Evolutionary conservation across 64 coral and sea anemone species (phyloP).

Genomic region (Dendrophyllia cribrosa): DNA sequence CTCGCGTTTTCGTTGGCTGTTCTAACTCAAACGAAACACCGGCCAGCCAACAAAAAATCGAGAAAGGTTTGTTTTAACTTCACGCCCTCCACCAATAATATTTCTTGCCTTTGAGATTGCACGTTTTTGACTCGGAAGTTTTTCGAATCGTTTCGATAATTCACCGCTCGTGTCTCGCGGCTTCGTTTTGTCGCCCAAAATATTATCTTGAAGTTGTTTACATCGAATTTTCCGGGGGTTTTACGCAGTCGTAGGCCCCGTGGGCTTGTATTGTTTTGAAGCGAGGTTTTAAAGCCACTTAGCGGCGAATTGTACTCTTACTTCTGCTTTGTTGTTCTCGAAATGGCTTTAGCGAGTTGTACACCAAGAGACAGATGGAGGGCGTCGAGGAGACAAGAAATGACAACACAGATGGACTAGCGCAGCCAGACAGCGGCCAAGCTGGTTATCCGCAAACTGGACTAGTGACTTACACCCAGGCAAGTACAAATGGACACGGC

Average conservation of each 20-base stretch:
- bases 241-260: conserved; percentile 48
- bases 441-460: conserved; percentile 83
- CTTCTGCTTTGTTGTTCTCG: conserved; percentile 27
- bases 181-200: conserved; percentile 16
- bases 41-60: conserved; percentile 99
- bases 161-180: conserved; percentile 16
- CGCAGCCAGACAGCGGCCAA: conserved; percentile 39
- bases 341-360: conserved; percentile 37
- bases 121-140: conserved; percentile 54
- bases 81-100: conserved; percentile 99
- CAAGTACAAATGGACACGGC: conserved; percentile 80
- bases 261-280: conserved; percentile 45
- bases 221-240: conserved; percentile 33
- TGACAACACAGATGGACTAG: conserved; percentile 79
- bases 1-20: conserved; percentile 99
- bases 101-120: conserved; percentile 86
- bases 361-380: conserved; percentile 10
- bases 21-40: conserved; percentile 99
- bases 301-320: background rate
- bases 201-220: conserved; percentile 23
- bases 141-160: conserved; percentile 45
- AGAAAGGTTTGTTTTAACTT: conserved; percentile 99
- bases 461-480: conserved; percentile 76
- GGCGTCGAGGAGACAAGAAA: conserved; percentile 79
- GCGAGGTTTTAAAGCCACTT: background rate